Evolutionary conservation across 2,888 invertebrate genomes (phyloP).

Genomic region (Tipula helvola): DNA sequence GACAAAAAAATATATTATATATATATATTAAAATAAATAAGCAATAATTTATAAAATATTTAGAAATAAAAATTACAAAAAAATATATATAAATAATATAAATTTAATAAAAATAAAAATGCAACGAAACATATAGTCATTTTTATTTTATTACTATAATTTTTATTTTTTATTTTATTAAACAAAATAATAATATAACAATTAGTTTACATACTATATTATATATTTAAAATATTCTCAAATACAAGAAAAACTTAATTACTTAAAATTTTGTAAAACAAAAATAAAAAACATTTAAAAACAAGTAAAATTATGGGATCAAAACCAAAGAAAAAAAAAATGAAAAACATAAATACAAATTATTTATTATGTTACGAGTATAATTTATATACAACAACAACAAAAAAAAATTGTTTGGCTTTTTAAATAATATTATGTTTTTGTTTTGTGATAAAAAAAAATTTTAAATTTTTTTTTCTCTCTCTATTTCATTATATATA

Average conservation of each 20-base stretch:
- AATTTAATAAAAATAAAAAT: not conserved
- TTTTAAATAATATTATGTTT: slow-evolving; percentile 10
- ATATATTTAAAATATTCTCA: not conserved
- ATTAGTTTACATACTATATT: not conserved
- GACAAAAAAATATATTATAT: not conserved
- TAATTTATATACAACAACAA: slow-evolving; percentile 16
- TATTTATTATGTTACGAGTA: slow-evolving; percentile 19
- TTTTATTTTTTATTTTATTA: not conserved
- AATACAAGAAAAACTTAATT: slow-evolving; percentile 5
- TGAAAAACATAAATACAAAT: slow-evolving; percentile 19
- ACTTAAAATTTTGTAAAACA: slow-evolving; percentile 12
- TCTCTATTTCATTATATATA: not conserved
- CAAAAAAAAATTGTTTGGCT: slow-evolving; percentile 18
- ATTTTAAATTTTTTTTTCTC: not conserved
- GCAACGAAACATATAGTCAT: not conserved
- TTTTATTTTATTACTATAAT: not conserved
- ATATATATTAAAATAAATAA: not conserved
- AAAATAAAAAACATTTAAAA: slow-evolving; percentile 21
- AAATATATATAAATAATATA: not conserved
- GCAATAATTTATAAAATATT: not conserved
- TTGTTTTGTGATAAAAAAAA: not conserved
- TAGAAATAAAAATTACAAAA: not conserved
- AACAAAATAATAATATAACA: not conserved
- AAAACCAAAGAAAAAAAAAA: slow-evolving; percentile 15
- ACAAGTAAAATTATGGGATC: slow-evolving; percentile 18